phyloP scores from a whole-genome alignment of 2,113 vertebrate genomes.

The Strigops habroptila region DNA sequence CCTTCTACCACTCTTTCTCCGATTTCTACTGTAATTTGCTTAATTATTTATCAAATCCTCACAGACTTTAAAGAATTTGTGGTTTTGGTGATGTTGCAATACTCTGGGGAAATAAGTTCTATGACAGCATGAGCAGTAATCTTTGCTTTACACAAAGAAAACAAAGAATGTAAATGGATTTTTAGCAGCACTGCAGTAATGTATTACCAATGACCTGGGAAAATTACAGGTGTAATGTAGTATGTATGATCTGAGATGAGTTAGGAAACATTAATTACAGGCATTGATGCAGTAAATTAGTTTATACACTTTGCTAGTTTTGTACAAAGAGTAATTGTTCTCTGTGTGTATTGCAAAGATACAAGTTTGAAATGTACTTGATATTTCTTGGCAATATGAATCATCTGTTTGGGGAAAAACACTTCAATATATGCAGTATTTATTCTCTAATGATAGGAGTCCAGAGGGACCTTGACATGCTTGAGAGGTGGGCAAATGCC shows the following conservation, averaged over 20 bases:
- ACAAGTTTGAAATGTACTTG: neutral
- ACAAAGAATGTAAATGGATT: neutral
- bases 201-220: conserved; percentile 9
- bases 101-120: neutral
- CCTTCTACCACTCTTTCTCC: neutral
- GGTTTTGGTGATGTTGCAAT: neutral
- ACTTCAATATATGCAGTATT: neutral
- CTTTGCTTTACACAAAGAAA: conserved; percentile 1
- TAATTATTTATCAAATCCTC: neutral
- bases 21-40: neutral
- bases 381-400: neutral
- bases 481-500: neutral
- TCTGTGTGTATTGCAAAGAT: neutral
- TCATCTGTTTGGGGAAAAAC: neutral
- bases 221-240: conserved; percentile 47
- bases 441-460: neutral
- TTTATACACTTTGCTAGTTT: conserved; percentile 56
- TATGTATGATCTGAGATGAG: conserved; percentile 22
- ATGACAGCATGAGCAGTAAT: neutral
- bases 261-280: conserved; percentile 60
- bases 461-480: neutral
- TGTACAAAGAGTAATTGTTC: conserved; percentile 40
- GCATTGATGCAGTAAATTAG: conserved; percentile 59
- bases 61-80: neutral
- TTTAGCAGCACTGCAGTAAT: neutral